Evolutionary conservation across 2,888 invertebrate genomes (phyloP).

Genomic region (Tenodera sinensis): DNA sequence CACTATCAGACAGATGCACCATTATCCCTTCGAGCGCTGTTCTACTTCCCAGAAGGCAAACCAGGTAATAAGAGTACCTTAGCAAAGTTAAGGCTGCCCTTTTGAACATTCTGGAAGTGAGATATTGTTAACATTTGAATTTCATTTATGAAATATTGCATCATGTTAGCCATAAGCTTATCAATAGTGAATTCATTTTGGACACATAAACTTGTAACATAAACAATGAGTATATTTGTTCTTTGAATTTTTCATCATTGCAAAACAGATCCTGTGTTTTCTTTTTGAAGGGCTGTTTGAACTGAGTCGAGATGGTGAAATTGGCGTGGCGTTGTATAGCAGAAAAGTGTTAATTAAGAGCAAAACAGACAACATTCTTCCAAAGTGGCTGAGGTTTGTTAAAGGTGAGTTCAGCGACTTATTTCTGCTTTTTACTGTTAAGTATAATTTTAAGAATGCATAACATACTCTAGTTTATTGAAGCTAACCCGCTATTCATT

Average conservation of each 20-base stretch:
- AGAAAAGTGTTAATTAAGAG: conserved; percentile 90
- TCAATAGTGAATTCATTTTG: too few species aligned
- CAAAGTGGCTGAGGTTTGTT: conserved; percentile 92
- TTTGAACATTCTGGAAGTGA: too few species aligned
- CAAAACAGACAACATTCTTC: conserved; percentile 84
- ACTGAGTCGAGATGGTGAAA: conserved; percentile 77
- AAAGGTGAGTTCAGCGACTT: conserved; percentile 59
- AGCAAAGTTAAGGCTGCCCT: too few species aligned
- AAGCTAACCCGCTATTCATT: too few species aligned
- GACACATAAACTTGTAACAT: too few species aligned
- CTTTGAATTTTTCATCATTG: background rate
- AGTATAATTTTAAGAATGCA: too few species aligned
- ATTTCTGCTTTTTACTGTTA: background rate
- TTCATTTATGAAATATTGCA: too few species aligned
- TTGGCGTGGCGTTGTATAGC: conserved; percentile 86
- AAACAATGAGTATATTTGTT: background rate
- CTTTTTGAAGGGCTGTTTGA: conserved; percentile 70
- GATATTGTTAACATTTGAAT: too few species aligned
- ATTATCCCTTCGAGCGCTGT: conserved; percentile 80
- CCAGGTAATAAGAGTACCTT: conserved; percentile 49
- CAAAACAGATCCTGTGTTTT: background rate
- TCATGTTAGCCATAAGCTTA: too few species aligned
- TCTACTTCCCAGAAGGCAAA: conserved; percentile 92
- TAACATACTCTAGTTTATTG: too few species aligned
- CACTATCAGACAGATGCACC: conserved; percentile 95